These are phyloP conservation scores for Natator depressus DNA, from an alignment of 2,113 vertebrate species.

Conservation along the genomic window DNA sequence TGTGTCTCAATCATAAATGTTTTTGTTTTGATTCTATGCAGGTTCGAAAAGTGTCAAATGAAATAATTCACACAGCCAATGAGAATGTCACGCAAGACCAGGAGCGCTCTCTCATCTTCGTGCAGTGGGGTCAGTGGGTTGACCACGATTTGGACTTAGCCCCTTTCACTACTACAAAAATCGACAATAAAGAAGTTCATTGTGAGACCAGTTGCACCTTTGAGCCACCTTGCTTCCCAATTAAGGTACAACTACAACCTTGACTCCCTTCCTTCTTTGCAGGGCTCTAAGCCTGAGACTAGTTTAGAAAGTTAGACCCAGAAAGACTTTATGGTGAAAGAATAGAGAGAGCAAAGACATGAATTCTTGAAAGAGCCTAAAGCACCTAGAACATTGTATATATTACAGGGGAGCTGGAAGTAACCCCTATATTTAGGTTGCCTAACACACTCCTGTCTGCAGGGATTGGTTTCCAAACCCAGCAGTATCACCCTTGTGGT, in stretches of 20 bases:
- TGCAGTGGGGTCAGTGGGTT: constrained; percentile 90
- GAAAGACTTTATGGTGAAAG: background rate
- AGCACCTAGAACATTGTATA: too few relatives aligned
- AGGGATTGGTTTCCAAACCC: background rate
- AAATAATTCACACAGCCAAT: constrained; percentile 77
- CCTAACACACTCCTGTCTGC: background rate
- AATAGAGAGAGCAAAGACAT: background rate
- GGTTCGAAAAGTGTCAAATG: constrained; percentile 91
- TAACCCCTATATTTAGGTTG: background rate
- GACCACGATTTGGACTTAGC: constrained; percentile 87
- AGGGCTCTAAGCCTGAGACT: too few relatives aligned
- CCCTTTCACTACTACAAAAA: constrained; percentile 79
- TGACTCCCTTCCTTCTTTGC: fast-evolving
- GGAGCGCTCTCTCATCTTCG: constrained; percentile 79
- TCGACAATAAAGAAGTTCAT: constrained; percentile 73
- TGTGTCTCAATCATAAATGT: background rate
- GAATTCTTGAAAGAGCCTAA: background rate
- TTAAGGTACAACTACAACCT: constrained; percentile 71
- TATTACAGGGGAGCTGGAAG: background rate
- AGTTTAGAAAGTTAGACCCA: too few relatives aligned
- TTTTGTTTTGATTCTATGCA: constrained; percentile 32
- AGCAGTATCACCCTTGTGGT: background rate
- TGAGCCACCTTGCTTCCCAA: constrained; percentile 84
- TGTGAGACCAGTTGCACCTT: constrained; percentile 79
- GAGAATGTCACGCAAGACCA: constrained; percentile 72